phyloP scores from a whole-genome alignment of 2,888 invertebrate species.

The Drosophila nr. fundita region DNA sequence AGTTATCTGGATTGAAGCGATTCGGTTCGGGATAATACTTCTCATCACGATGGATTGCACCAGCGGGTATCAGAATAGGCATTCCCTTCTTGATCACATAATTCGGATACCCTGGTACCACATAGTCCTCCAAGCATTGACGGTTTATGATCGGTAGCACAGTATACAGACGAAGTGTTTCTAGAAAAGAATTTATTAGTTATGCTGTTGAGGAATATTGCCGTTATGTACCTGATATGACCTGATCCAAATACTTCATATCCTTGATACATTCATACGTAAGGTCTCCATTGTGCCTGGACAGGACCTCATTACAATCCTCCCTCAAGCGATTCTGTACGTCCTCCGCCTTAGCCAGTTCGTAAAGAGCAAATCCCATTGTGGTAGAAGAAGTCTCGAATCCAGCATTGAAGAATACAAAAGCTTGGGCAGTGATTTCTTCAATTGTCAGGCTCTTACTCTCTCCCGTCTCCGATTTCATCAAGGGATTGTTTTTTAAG shows the following conservation, averaged over 20 bases:
- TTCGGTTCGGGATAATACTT: constrained; percentile 87
- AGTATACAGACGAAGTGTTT: too few species aligned
- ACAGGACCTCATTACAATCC: constrained; percentile 84
- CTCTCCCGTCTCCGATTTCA: constrained; percentile 35
- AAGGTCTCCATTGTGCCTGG: constrained; percentile 82
- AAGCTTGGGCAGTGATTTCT: constrained; percentile 86
- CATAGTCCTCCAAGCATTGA: too few species aligned
- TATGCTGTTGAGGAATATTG: accelerated
- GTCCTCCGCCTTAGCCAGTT: constrained; percentile 85
- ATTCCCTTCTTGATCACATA: too few species aligned
- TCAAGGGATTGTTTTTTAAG: constrained; percentile 66
- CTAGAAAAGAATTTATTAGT: too few species aligned
- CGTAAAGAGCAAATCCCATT: constrained; percentile 85
- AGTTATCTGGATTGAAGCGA: constrained; percentile 88
- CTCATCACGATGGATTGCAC: constrained; percentile 87
- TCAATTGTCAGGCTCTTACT: constrained; percentile 78
- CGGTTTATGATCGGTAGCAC: too few species aligned
- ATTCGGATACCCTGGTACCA: too few species aligned
- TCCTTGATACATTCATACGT: constrained; percentile 83
- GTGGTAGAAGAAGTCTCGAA: constrained; percentile 86
- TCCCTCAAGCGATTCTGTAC: constrained; percentile 84
- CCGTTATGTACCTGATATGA: constrained; percentile 84
- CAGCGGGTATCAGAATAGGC: constrained; percentile 46
- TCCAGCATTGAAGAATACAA: constrained; percentile 86
- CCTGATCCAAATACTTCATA: constrained; percentile 85